These are phyloP conservation scores for Pachyuromys duprasi DNA, from an alignment of 2,797 vertebrate genomes.

Conservation along the genomic window DNA sequence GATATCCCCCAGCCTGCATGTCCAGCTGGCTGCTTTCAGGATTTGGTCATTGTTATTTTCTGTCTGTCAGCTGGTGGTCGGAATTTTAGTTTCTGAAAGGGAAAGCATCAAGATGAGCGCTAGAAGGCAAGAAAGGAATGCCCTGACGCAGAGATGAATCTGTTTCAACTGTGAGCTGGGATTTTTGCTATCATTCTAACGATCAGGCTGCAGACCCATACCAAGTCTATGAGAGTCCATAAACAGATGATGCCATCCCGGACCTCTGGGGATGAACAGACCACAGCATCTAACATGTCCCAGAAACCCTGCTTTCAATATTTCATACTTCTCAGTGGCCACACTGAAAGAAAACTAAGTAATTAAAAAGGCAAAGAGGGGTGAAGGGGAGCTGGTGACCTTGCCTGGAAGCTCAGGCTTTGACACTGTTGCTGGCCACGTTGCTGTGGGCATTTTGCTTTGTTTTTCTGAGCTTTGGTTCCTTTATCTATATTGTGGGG, in stretches of 20 bases:
- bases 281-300: background rate
- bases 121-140: background rate
- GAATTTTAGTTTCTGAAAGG: constrained; percentile 64
- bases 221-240: background rate
- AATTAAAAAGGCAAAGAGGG: background rate
- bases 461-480: background rate
- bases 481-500: background rate
- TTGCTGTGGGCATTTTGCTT: background rate
- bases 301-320: background rate
- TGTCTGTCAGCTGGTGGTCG: constrained; percentile 16
- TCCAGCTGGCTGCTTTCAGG: constrained; percentile 53
- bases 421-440: background rate
- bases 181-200: accelerated
- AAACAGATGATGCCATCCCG: background rate
- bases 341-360: too few relatives aligned
- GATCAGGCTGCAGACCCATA: background rate
- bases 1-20: background rate
- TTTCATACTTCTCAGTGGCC: background rate
- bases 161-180: background rate
- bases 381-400: background rate
- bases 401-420: background rate
- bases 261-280: background rate
- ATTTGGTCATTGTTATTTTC: constrained; percentile 73
- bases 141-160: background rate
- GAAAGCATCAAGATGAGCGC: background rate